Evolutionary conservation across 2,797 vertebrate species (phyloP), one percentile per base, ranked within the genome.

Genomic region (Macropus fuliginosus): DNA sequence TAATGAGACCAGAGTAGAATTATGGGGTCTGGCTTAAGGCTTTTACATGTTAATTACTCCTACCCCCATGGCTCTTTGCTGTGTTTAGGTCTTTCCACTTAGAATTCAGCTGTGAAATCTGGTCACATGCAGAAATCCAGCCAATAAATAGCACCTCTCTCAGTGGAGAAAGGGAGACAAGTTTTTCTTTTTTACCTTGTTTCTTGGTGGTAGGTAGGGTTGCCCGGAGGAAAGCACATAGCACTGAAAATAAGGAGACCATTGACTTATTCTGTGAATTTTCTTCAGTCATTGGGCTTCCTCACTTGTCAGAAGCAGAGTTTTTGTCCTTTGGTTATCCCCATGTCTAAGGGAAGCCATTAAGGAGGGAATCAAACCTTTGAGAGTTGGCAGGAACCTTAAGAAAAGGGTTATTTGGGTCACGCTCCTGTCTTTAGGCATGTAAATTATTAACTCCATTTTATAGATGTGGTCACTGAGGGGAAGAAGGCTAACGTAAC

Each of bases 11-110:
- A n/a, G 56, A 66, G 55, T 56, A 92, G 91, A 92, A 96, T 91
- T 94, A 54, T 55, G 46, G 93, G 95, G 87, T 91, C 96, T 96
- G 93, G 91, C 94, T 97, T 92, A 56, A 34, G 87, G 57, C 62
- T 97, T 96, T 95, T 94, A 94, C 96, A 93, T 18, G 0, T 56
- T 93, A 96, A 96, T 93, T 95, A 96, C 54, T 94, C 11, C 91
- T 55, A 90, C 0, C 29, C 27, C 93, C 56, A 56, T 0, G 34
- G 93, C 91, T n/a, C 12, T 56, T 94, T 94, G 81, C 66, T 56
- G 50, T 52, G 94, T 81, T 87, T 95, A 24, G 2, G 66, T 91
- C 56, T 87, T 96, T 91, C 16, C 57, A 56, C 28, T 94, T 95
- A 52, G 4, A 57, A 95, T 97, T 95, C 96, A 93, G 95, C 93